Base-by-base conservation (phyloP, 2,888 invertebrate species). In the Ophioninae sp. region DNA sequence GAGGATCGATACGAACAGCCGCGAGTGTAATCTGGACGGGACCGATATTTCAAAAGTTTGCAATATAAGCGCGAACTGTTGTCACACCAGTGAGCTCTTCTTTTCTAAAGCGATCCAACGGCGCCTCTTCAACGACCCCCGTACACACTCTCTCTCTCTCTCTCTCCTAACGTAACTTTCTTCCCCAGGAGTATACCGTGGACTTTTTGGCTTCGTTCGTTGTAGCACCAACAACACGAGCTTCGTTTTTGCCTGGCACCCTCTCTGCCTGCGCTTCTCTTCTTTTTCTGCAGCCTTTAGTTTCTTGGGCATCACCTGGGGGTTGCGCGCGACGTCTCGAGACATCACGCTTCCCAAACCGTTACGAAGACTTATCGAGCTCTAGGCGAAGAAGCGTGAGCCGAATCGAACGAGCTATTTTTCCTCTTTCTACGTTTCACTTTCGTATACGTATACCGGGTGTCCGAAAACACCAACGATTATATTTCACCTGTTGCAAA, bases 361-460 rank as follows among this genome's bases (percentile, higher is more conserved):
- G 81, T 83, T 81, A 80, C 81, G 81, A 82, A 80, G 85, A 83
- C 85, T 86, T 85, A 85, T 85, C 85, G 84, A 76, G 76, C 84
- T 68, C 76, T 71, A 73, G 65, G 83, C 78, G 37, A 72, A 80
- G 78, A 75, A 84, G 81, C 85, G 86, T 86, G 86, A 85, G 84
- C 81, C 79, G 84, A 86, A 86, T 86, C 75, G 85, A 78, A 81
- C 79, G 84, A 81, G 82, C 78, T 80, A 84, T 77, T 77, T 80
- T 73, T 77, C 44, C 39, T 69, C 67, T 56, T 73, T 71, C 30
- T 59, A 64, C 63, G 56, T 69, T 58, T 41, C 71, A 37, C 59
- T 63, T 65, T 22, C 59, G 22, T 74, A 17, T 20, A 10, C 13
- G 23, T 68, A 63, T 69, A 51, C 9, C 23, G 23, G 51, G 51